Evolutionary conservation across 2,888 invertebrate species (phyloP).

Genomic region (Parnassius smintheus): DNA sequence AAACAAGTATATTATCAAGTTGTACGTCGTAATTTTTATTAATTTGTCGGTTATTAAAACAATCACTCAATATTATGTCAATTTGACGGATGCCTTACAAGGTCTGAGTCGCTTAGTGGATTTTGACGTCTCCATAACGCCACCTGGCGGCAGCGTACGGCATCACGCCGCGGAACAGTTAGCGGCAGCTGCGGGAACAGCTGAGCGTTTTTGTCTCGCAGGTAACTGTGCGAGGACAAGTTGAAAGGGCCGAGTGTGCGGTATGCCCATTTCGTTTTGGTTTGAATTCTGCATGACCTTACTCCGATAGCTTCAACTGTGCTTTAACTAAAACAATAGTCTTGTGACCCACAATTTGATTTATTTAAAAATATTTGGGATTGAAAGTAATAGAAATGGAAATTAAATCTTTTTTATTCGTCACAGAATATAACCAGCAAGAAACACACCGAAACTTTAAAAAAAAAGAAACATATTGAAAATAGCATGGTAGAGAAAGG

Average conservation of each 20-base stretch:
- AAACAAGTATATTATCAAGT: too few species aligned
- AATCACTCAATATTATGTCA: constrained; percentile 8
- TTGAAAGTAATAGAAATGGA: too few species aligned
- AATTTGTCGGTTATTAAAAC: not conserved
- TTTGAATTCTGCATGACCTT: not conserved
- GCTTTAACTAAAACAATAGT: not conserved
- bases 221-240: constrained; percentile 9
- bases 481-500: too few species aligned
- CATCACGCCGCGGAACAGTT: constrained; percentile 33
- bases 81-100: constrained; percentile 16
- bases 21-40: too few species aligned
- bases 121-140: constrained; percentile 34
- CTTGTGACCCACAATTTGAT: too few species aligned
- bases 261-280: constrained; percentile 1
- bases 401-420: too few species aligned
- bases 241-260: constrained; percentile 7
- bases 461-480: too few species aligned
- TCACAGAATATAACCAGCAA: too few species aligned
- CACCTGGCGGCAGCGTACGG: constrained; percentile 35
- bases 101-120: constrained; percentile 11
- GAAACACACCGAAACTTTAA: too few species aligned
- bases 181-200: constrained; percentile 40
- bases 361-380: too few species aligned
- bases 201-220: constrained; percentile 30
- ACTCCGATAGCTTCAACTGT: not conserved